Base-by-base conservation (phyloP, 2,888 invertebrate species). In the Synergus laeviventris region DNA sequence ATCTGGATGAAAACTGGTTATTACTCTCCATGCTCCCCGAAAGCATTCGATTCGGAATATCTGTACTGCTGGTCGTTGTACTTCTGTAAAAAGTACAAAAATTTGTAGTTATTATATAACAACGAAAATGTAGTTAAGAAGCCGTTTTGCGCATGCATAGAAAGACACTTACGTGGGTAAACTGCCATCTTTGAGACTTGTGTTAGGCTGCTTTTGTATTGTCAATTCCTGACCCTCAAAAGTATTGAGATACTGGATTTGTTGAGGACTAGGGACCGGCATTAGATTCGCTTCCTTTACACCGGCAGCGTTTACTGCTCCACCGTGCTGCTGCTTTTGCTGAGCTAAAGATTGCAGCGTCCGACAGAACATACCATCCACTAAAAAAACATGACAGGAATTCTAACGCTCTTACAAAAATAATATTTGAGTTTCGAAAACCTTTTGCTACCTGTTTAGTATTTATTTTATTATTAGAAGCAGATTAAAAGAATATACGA, bases 191-290 rank as follows among this genome's bases (percentile, higher is more conserved):
- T 96, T 96, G 81, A 96, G 92, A 91, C 97, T 97, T 59, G 97
- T 96, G 90, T 98, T 98, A 73, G 97, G 96, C 92, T 98, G 98
- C 91, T 98, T 98, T 90, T 98, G 98, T 92, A 98, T 98, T 85
- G 97, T 98, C 89, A 98, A 92, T 92, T 98, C 98, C 93, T 98
- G 98, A 81, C 97, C 97, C 93, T 98, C 98, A 91, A 98, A 98
- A 86, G 97, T 96, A 93, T 97, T 97, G 89, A 98, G 94, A 93
- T 98, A 98, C 86, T 97, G 97, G 90, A 98, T 97, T 93, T 97
- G 98, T 92, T 98, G 97, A 77, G 98, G 98, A 82, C 98, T 98
- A 83, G 98, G 98, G 87, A 98, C 98, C 81, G 98, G 98, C 96
- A 98, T 97, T 89, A 98, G 93, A 91, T 97, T 97, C 75, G 97